Conservation (phyloP, 1,140 invertebrate species). For the Olivierus martensii region DNA sequence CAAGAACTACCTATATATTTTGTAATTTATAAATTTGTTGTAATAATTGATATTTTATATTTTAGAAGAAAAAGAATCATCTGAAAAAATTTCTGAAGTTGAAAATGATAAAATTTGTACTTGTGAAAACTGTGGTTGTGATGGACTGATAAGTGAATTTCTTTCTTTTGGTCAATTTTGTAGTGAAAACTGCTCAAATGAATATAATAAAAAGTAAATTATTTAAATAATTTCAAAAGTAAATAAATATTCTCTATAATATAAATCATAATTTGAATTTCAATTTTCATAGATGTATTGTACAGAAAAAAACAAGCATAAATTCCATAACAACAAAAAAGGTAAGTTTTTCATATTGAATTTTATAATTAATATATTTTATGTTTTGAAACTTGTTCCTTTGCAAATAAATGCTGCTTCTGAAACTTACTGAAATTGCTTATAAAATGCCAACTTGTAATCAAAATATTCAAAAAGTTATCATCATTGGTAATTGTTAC, state of each 20-base stretch:
- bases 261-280: no score
- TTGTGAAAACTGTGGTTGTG: conserved; percentile 69
- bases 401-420: no score
- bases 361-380: no score
- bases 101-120: conserved; percentile 45
- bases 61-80: not conserved
- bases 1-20: no score
- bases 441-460: no score
- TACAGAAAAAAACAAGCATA: no score
- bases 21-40: no score
- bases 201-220: conserved; percentile 12
- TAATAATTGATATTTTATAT: not conserved
- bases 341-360: conserved; percentile 16
- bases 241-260: no score
- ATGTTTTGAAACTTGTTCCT: no score
- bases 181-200: conserved; percentile 29
- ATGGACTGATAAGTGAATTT: conserved; percentile 68
- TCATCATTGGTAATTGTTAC: no score
- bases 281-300: not conserved
- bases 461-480: no score
- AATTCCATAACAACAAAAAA: not conserved
- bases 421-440: no score
- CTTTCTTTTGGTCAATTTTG: conserved; percentile 41
- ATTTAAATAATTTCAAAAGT: not conserved
- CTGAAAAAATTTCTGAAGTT: conserved; percentile 3